These are phyloP conservation scores for Peromyscus eremicus DNA, from an alignment of 2,797 vertebrate genomes.

Conservation along the genomic window DNA sequence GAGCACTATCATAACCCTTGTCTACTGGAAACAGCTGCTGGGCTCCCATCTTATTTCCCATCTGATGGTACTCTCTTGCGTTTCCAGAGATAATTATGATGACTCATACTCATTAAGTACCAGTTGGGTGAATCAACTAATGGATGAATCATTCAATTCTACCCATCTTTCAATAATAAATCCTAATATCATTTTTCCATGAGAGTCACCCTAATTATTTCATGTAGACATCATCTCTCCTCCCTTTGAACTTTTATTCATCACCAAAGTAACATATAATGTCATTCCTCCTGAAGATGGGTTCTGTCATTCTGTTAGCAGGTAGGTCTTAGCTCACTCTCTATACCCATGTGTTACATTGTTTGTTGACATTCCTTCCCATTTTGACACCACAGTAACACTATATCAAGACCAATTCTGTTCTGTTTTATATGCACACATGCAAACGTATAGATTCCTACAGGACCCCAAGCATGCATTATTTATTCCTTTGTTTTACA, in stretches of 20 bases:
- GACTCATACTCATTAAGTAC: conserved; percentile 16
- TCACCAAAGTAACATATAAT: not conserved
- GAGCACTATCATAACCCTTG: not conserved
- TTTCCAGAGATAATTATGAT: not conserved
- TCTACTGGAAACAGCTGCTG: not conserved
- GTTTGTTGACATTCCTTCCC: not conserved
- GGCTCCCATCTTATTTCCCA: not conserved
- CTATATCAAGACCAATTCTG: not conserved
- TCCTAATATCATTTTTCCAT: not conserved
- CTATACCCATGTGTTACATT: not conserved
- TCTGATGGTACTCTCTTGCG: not conserved
- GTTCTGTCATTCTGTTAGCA: not conserved
- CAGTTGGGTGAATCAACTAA: not conserved
- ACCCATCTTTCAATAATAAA: conserved; percentile 43
- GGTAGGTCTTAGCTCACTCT: not conserved
- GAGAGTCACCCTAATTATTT: not conserved
- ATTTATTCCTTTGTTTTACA: not conserved
- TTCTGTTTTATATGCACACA: not conserved
- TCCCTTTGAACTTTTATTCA: conserved; percentile 18
- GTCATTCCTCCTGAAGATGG: not conserved
- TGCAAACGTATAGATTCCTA: not conserved
- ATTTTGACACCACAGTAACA: not conserved
- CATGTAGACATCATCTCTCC: not conserved
- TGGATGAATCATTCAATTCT: not conserved
- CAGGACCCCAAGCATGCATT: not conserved